Conservation (phyloP, 2,797 vertebrate genomes). For the Pristis pectinata region DNA sequence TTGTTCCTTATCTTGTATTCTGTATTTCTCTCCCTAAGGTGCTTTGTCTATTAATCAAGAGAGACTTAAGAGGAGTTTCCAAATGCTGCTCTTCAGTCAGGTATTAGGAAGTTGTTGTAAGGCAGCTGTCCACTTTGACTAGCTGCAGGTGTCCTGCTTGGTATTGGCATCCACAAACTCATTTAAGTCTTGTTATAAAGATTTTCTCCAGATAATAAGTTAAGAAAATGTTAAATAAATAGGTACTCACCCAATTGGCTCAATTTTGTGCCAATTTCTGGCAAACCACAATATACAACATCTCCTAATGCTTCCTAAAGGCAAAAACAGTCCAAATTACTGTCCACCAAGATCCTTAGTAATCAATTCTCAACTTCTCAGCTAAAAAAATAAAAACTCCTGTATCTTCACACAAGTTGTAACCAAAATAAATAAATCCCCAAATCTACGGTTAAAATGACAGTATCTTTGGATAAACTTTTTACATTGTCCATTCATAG, state of each 20-base stretch:
- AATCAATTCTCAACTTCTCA: neutral
- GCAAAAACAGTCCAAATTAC: conserved; percentile 39
- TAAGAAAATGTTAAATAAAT: neutral
- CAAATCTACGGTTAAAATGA: neutral
- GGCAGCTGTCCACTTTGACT: neutral
- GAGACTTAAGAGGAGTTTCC: neutral
- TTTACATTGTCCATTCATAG: neutral
- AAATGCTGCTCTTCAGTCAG: neutral
- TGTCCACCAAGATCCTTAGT: neutral
- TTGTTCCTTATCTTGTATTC: neutral
- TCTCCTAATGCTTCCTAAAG: conserved; percentile 89
- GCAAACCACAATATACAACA: conserved; percentile 94
- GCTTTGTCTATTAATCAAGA: neutral
- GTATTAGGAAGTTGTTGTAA: neutral
- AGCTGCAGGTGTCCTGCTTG: neutral
- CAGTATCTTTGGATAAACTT: neutral
- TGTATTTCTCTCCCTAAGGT: neutral
- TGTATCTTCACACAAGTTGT: neutral
- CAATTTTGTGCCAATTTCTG: conserved; percentile 86
- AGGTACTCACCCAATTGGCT: conserved; percentile 73
- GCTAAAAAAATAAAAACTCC: neutral
- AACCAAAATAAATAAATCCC: no score
- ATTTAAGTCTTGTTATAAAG: neutral
- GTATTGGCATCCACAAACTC: neutral
- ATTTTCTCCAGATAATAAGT: neutral